phyloP scores from a whole-genome alignment of 1,140 invertebrate species.

The Pygmarrhopalites habei region DNA sequence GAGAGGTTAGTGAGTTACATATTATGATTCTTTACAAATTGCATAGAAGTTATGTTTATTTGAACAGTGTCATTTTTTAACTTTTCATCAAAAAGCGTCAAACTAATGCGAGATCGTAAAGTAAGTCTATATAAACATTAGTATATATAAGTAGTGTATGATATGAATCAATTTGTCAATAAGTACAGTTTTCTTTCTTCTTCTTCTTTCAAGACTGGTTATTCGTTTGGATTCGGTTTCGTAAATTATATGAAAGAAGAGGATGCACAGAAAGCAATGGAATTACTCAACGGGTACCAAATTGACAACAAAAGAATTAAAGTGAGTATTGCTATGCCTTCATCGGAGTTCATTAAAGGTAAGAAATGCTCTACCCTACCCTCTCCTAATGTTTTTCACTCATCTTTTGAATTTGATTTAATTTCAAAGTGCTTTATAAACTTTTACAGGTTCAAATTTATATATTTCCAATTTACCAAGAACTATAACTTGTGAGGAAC shows the following conservation, averaged over 20 bases:
- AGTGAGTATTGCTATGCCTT: slow-evolving; percentile 84
- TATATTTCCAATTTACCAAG: slow-evolving; percentile 87
- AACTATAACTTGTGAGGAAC: slow-evolving; percentile 69
- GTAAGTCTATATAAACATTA: slow-evolving; percentile 47
- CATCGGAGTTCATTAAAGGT: slow-evolving; percentile 85
- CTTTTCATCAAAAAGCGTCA: too few relatives aligned
- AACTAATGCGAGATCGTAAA: slow-evolving; percentile 85
- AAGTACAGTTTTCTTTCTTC: too few relatives aligned
- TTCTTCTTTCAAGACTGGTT: too few relatives aligned
- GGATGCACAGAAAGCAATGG: slow-evolving; percentile 77
- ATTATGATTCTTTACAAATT: too few relatives aligned
- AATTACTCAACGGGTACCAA: slow-evolving; percentile 76
- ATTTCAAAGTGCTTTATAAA: too few relatives aligned
- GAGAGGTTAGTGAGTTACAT: too few relatives aligned
- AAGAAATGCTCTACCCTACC: slow-evolving; percentile 46
- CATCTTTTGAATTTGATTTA: too few relatives aligned
- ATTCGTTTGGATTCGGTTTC: slow-evolving; percentile 94
- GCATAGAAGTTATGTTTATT: too few relatives aligned
- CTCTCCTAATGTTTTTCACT: not conserved
- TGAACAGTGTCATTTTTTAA: too few relatives aligned
- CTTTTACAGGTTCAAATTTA: slow-evolving; percentile 57
- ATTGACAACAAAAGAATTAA: slow-evolving; percentile 78
- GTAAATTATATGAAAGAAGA: slow-evolving; percentile 80
- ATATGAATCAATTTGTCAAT: too few relatives aligned
- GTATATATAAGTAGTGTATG: too few relatives aligned